Conservation (phyloP, 2,888 invertebrate species). For the Diaperis boleti region DNA sequence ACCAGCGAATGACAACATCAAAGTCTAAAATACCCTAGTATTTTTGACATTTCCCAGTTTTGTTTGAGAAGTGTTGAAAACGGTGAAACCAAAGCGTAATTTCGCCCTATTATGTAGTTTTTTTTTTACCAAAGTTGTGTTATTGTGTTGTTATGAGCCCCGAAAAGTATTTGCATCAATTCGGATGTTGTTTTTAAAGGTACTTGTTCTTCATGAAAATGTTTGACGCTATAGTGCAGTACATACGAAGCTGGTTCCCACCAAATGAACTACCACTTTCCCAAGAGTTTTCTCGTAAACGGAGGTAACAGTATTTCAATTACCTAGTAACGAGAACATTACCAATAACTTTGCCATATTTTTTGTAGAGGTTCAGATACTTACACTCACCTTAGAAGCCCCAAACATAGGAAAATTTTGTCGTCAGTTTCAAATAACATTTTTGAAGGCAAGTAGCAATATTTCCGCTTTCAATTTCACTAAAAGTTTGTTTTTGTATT, state of each 20-base stretch:
- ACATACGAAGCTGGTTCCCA: constrained; percentile 47
- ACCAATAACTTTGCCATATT: background rate
- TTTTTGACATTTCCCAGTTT: too few species aligned
- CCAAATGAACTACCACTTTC: constrained; percentile 2
- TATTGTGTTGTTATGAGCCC: background rate
- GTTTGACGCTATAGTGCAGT: constrained; percentile 43
- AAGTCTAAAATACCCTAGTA: too few species aligned
- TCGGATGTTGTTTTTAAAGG: background rate
- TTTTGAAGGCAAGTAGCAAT: constrained; percentile 39
- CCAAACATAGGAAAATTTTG: constrained; percentile 48
- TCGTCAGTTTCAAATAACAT: constrained; percentile 41
- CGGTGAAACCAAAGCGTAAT: too few species aligned
- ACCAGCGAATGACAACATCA: too few species aligned
- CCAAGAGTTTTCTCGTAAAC: constrained; percentile 44
- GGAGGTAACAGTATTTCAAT: constrained; percentile 45
- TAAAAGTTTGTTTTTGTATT: constrained; percentile 26
- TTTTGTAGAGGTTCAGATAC: constrained; percentile 45
- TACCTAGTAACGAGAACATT: background rate
- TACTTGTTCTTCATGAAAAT: constrained; percentile 16
- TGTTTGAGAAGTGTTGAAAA: too few species aligned
- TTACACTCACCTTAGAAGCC: constrained; percentile 41
- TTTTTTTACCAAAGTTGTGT: background rate
- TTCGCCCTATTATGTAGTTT: background rate
- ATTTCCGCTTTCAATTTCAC: background rate
- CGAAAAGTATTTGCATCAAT: too few species aligned